phyloP scores from a whole-genome alignment of 2,113 vertebrate species.

The Pelodiscus sinensis region DNA sequence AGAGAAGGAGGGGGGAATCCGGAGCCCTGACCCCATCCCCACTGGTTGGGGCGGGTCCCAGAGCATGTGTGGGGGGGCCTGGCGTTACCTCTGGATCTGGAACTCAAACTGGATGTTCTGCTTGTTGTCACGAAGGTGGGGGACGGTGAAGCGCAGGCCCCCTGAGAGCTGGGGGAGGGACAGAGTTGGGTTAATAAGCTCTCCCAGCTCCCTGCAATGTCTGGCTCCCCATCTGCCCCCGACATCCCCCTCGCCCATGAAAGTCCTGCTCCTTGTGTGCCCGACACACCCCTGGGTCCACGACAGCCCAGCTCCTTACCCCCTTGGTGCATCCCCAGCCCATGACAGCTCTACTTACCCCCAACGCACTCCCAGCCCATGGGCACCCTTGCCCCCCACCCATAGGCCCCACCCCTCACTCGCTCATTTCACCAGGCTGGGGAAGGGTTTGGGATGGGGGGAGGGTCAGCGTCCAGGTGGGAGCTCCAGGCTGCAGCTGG shows the following conservation, averaged over 20 bases:
- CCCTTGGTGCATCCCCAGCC: too few relatives aligned
- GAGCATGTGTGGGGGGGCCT: neutral
- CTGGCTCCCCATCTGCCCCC: neutral
- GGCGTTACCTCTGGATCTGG: slow-evolving; percentile 89
- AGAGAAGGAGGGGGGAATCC: too few relatives aligned
- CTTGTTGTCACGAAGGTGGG: slow-evolving; percentile 84
- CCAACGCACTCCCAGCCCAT: too few relatives aligned
- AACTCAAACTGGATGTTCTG: slow-evolving; percentile 89
- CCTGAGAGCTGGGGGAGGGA: slow-evolving; percentile 81
- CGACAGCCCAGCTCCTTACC: neutral
- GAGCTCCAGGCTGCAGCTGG: too few relatives aligned
- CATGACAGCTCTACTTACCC: too few relatives aligned
- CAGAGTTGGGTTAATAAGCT: neutral
- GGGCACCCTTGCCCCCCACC: too few relatives aligned
- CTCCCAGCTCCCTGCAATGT: neutral
- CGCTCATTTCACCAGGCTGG: too few relatives aligned
- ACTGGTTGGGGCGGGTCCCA: neutral
- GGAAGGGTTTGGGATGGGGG: too few relatives aligned
- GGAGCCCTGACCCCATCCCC: neutral
- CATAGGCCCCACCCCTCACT: too few relatives aligned
- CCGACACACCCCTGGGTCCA: neutral
- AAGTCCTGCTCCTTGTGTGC: neutral
- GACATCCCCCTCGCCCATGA: rapidly evolving
- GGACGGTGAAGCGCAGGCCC: slow-evolving; percentile 90
- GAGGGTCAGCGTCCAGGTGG: too few relatives aligned